Evolutionary conservation across 64 coral and sea anemone species (phyloP).

Genomic region (Montipora cactus): DNA sequence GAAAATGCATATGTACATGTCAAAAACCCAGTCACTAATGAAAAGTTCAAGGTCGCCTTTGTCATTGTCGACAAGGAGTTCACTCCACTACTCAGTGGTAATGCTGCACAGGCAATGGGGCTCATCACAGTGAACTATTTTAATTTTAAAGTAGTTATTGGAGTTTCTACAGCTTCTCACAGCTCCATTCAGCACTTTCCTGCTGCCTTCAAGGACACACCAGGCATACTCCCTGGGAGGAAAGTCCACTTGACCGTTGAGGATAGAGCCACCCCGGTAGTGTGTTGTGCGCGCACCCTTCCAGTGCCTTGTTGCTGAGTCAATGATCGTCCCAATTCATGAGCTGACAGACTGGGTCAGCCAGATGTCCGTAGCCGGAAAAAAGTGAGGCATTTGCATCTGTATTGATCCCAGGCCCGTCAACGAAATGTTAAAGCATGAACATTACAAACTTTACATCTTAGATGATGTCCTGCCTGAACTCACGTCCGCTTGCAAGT

Average conservation of each 20-base stretch:
- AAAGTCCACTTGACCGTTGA: constrained; percentile 31
- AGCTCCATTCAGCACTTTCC: constrained; percentile 21
- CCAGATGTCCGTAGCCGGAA: constrained; percentile 10
- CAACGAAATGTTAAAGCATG: constrained; percentile 18
- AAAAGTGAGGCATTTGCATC: background rate
- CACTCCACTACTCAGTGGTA: constrained; percentile 37
- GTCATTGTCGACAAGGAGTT: constrained; percentile 45
- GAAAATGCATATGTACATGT: background rate
- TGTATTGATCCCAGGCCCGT: background rate
- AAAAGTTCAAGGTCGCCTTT: constrained; percentile 49
- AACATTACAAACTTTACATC: background rate
- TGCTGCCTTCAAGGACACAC: constrained; percentile 49
- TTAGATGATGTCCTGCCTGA: constrained; percentile 31
- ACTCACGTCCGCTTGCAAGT: background rate
- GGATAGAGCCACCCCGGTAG: background rate
- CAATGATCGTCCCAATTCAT: background rate
- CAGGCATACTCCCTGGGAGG: constrained; percentile 13
- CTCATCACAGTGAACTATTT: constrained; percentile 33
- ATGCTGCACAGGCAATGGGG: constrained; percentile 14
- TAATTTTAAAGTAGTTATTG: constrained; percentile 31
- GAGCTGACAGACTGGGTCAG: constrained; percentile 16
- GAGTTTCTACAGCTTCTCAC: background rate
- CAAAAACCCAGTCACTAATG: constrained; percentile 6
- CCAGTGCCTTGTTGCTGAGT: background rate
- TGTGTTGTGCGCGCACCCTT: background rate